Percentiles rank a stretch among this genome's conserved stretches.
Evolutionary conservation across 1,140 invertebrate genomes (phyloP).

Genomic region (Rhyzopertha dominica): DNA sequence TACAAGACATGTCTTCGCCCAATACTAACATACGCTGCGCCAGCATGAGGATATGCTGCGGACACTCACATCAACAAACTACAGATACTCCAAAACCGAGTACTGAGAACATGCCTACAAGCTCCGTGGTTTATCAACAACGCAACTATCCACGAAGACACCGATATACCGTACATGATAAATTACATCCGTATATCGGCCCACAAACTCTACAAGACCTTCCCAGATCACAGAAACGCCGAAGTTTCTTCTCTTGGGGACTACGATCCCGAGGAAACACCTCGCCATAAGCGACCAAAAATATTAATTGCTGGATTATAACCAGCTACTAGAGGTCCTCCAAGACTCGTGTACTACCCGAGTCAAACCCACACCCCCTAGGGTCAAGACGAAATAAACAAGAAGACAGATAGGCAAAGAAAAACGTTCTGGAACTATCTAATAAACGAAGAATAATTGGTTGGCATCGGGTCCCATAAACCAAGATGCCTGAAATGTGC

Average conservation of each 20-base stretch:
- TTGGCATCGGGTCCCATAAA: no score
- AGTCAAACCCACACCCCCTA: no score
- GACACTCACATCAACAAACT: constrained; percentile 13
- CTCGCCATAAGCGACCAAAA: constrained; percentile 3
- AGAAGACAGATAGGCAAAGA: no score
- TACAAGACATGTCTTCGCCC: constrained; percentile 18
- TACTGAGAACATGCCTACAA: constrained; percentile 10
- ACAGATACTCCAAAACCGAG: constrained; percentile 20
- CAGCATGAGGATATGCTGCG: constrained; percentile 15
- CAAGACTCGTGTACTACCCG: no score
- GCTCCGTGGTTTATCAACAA: constrained; percentile 18
- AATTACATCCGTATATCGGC: not conserved
- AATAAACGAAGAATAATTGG: no score
- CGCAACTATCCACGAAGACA: constrained; percentile 10
- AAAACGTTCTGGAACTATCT: no score
- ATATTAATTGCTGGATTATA: no score
- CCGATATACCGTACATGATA: constrained; percentile 3
- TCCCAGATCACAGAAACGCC: not conserved
- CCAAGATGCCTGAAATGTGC: no score
- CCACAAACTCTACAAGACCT: not conserved
- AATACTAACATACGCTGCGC: constrained; percentile 11
- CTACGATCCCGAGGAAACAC: not conserved
- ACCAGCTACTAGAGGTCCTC: no score
- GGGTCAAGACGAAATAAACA: no score
- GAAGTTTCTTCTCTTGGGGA: not conserved